Conservation (phyloP, 2,888 invertebrate genomes). For the Trichopria drosophilae region DNA sequence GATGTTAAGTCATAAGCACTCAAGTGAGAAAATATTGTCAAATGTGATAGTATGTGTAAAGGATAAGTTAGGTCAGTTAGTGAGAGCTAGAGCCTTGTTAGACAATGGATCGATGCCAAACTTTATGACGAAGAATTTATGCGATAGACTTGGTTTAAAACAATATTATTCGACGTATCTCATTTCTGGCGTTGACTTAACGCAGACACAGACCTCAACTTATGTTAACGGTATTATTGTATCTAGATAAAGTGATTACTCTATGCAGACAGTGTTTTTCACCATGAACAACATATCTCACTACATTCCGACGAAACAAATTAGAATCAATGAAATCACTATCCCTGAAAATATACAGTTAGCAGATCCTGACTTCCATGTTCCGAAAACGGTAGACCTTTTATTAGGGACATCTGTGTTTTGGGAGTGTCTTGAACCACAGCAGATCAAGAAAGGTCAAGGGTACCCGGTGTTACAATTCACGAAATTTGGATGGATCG, state of each 20-base stretch:
- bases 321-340: conserved; percentile 8
- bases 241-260: conserved; percentile 24
- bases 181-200: too few relatives aligned
- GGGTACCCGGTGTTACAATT: too few relatives aligned
- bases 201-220: not conserved
- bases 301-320: conserved; percentile 14
- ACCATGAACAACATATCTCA: conserved; percentile 29
- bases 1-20: too few relatives aligned
- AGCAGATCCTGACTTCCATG: conserved; percentile 31
- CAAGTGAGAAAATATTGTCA: too few relatives aligned
- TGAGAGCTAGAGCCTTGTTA: conserved; percentile 29
- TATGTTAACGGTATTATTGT: conserved; percentile 12
- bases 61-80: too few relatives aligned
- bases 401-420: conserved; percentile 17
- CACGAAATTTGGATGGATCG: conserved; percentile 1
- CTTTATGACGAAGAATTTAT: conserved; percentile 21
- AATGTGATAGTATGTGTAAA: too few relatives aligned
- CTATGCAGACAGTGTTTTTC: conserved; percentile 25
- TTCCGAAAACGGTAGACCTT: conserved; percentile 24
- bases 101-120: conserved; percentile 31
- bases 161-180: too few relatives aligned
- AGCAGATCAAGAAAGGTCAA: not conserved
- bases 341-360: conserved; percentile 24
- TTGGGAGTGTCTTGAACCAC: not conserved
- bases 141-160: not conserved